phyloP scores from a whole-genome alignment of 2,797 vertebrate species.

The Pristis pectinata region DNA sequence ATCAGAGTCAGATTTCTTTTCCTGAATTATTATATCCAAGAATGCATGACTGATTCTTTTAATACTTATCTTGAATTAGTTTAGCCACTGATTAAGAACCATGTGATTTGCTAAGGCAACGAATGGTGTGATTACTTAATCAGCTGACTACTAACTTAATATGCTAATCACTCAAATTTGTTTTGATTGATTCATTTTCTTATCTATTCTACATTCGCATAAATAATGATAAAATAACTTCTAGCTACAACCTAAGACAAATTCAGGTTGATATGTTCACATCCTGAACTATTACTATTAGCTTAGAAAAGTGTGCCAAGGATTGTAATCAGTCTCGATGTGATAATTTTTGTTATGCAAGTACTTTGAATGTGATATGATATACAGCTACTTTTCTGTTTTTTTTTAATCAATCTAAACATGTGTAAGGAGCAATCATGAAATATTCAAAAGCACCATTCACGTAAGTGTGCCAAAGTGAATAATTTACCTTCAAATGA shows the following conservation, averaged over 20 bases:
- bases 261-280: not conserved
- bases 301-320: not conserved
- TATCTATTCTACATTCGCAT: not conserved
- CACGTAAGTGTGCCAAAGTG: too few relatives aligned
- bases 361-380: too few relatives aligned
- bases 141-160: not conserved
- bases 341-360: too few relatives aligned
- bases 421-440: not conserved
- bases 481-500: not conserved
- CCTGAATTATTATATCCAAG: not conserved
- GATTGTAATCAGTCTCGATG: too few relatives aligned
- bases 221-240: constrained; percentile 14
- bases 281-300: not conserved
- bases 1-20: not conserved
- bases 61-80: not conserved
- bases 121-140: not conserved
- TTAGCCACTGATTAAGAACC: not conserved
- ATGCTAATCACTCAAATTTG: not conserved
- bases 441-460: not conserved
- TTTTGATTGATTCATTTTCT: not conserved
- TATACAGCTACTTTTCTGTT: too few relatives aligned
- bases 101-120: not conserved
- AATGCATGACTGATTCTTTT: not conserved
- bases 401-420: not conserved
- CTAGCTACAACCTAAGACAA: not conserved